Base-by-base conservation (phyloP, 2,888 invertebrate species). In the Clanis bilineata region DNA sequence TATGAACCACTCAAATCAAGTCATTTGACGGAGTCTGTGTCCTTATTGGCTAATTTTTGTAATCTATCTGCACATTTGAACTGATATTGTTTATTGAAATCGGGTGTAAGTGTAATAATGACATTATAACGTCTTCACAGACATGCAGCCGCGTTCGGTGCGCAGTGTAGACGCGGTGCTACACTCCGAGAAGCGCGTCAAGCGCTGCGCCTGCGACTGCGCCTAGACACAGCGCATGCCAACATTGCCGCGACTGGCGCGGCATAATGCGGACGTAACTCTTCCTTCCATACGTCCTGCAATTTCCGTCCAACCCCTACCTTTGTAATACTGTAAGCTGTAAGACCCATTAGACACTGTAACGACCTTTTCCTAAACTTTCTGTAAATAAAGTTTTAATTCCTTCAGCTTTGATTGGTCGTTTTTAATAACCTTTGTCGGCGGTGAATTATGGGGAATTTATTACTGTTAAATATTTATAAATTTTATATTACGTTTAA, bases 131-230 rank as follows among this genome's bases (percentile, higher is more conserved):
- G 1, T 22, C 44, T 10, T 10, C 36, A 63, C 93, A 97, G 97
- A 95, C 82, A 95, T 97, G 79, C 97, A 97, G 83, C 97, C 97
- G 61, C 95, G 97, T 77, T 92, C 92, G 0, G 89, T 92, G 3
- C 95, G 95, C 74, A 94, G 94, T 79, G 93, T 93, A 22, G 93
- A 94, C 78, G 89, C 83, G 68, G 78, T 88, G 76, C 82, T 82
- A 69, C 91, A 32, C 32, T 32, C 90, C 59, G 93, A 94, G 73
- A 95, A 95, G 83, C 94, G 95, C 75, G 94, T 95, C 41, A 95
- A 95, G 85, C 94, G 95, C 77, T 96, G 95, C 89, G 94, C 95
- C 68, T 96, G 96, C 90, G 94, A 95, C 87, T 96, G 96, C 93
- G 94, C 93, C 67, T 95, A 84, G 71, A 62, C 61, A 22, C 9